Evolutionary conservation across 2,888 invertebrate species (phyloP), one percentile per base, ranked within the genome.

Genomic region (Patella ulyssiponensis): DNA sequence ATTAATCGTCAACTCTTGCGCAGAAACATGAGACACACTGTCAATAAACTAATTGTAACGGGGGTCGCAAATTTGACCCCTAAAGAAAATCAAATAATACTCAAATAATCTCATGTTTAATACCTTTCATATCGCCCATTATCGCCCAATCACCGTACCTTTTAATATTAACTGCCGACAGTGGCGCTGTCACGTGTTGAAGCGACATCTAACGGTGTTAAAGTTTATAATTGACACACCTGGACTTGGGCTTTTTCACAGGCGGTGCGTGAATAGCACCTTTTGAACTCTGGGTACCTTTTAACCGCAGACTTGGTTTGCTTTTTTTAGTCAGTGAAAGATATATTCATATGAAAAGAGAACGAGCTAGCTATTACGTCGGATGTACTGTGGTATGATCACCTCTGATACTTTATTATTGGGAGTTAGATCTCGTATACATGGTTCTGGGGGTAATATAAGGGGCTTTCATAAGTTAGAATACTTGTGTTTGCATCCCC

Each of bases 1-100:
- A 44, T 58, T 58, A 58, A 20, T 58, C 17, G 58, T 58, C 20
- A 69, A 69, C 69, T 33, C 23, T n/a, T 53, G 23, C 52, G 44
- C 52, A 51, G 76, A 76, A 76, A 76, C 72, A 56, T 51, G 76
- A 76, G 71, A 71, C 64, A 64, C 27, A 72, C 72, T 72, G 76
- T 76, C 76, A 76, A 76, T 72, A 76, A 51, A 71, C 64, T 76
- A 76, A 76, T 76, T 71, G 72, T 76, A 44, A 64, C 64, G 72
- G 76, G n/a, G 71, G 76, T 76, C 71, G 58, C 72, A 33, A 58
- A 33, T 33, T 51, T 71, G 72, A 76, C 72, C 76, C 72, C 17
- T 69, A 73, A n/a, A 75, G 51, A n/a, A 75, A 53, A 12, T 51
- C 15, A 64, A 23, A 58, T 72, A 76, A 58, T 58, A 20, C 58